These are phyloP conservation scores for Campopleginae sp. DNA, from an alignment of 2,888 invertebrate genomes.

Conservation along the genomic window DNA sequence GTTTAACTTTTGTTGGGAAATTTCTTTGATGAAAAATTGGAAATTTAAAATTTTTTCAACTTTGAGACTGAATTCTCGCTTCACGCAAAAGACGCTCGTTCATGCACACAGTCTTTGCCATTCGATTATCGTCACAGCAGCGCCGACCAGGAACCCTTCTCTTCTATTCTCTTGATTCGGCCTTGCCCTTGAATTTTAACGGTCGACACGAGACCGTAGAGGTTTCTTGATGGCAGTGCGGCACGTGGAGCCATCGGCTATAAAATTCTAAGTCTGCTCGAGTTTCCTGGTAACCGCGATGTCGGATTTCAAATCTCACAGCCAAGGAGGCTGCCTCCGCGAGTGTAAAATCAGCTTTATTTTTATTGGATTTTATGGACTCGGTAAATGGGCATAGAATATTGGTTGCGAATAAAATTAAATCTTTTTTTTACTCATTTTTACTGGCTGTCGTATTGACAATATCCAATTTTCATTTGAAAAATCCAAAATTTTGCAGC, in stretches of 20 bases:
- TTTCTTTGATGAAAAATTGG: too few species aligned
- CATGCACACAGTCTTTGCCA: neutral
- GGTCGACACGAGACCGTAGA: slow-evolving; percentile 57
- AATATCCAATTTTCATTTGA: neutral
- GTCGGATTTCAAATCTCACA: slow-evolving; percentile 10
- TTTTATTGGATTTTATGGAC: slow-evolving; percentile 8
- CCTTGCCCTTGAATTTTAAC: slow-evolving; percentile 63
- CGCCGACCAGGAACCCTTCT: slow-evolving; percentile 26
- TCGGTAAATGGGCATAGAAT: neutral
- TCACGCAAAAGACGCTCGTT: neutral
- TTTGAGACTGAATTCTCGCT: neutral
- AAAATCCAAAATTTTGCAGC: neutral
- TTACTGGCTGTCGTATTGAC: neutral
- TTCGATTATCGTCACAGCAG: neutral
- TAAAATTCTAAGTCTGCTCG: slow-evolving; percentile 9
- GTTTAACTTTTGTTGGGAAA: too few species aligned
- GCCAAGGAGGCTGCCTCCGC: neutral
- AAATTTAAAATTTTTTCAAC: too few species aligned
- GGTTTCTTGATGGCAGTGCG: slow-evolving; percentile 42
- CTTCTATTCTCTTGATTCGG: slow-evolving; percentile 29
- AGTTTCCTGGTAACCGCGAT: slow-evolving; percentile 45
- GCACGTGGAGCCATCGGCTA: slow-evolving; percentile 46
- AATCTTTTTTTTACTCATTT: neutral
- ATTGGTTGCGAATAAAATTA: neutral
- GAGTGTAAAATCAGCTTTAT: neutral